Evolutionary conservation across 2,888 invertebrate species (phyloP).

Genomic region (Pomacea canaliculata): DNA sequence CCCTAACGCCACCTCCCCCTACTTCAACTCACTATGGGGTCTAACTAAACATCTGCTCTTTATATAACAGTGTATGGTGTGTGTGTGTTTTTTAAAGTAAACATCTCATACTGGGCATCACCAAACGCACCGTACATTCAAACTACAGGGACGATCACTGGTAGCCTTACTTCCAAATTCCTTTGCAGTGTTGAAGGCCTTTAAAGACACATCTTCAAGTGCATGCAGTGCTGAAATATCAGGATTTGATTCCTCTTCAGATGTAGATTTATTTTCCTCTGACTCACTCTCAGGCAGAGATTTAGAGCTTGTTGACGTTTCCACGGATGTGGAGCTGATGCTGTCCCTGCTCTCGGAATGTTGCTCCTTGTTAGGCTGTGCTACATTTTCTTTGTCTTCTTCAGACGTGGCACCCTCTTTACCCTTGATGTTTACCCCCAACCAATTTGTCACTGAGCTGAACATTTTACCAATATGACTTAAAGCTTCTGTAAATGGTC

Average conservation of each 20-base stretch:
- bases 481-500: neutral
- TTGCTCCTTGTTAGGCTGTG: constrained; percentile 14
- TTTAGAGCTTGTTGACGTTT: constrained; percentile 35
- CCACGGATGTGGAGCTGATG: constrained; percentile 36
- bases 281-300: constrained; percentile 37
- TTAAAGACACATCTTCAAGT: constrained; percentile 64
- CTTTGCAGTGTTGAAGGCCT: constrained; percentile 65
- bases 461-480: constrained; percentile 45
- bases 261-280: constrained; percentile 30
- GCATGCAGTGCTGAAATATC: constrained; percentile 52
- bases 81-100: too few species aligned
- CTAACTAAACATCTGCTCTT: too few species aligned
- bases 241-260: constrained; percentile 36
- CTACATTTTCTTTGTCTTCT: constrained; percentile 42
- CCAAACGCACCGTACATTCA: too few species aligned
- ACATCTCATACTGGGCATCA: too few species aligned
- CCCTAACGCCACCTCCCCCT: too few species aligned
- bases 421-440: constrained; percentile 52
- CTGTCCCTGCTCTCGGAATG: constrained; percentile 38
- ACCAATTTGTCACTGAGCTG: constrained; percentile 59
- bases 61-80: too few species aligned
- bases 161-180: constrained; percentile 66
- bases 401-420: constrained; percentile 42
- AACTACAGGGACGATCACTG: too few species aligned
- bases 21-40: too few species aligned